Percentiles rank a stretch among this genome's conserved stretches.
These are phyloP conservation scores for Pycnonotus jocosus DNA, from an alignment of 2,113 vertebrate genomes.

Conservation along the genomic window DNA sequence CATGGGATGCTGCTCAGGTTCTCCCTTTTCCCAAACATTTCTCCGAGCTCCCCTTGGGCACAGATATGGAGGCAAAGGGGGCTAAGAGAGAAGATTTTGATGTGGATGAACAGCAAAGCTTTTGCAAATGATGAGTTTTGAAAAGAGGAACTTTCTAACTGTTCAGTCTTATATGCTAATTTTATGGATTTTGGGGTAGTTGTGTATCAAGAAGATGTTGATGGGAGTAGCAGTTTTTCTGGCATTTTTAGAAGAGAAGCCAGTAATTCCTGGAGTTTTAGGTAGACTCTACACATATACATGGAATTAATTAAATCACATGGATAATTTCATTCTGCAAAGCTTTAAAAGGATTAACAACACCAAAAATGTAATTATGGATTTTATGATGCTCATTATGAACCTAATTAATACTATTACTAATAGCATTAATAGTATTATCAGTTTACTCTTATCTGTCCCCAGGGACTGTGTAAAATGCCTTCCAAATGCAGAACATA, in stretches of 20 bases:
- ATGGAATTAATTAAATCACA: background rate
- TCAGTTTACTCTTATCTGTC: background rate
- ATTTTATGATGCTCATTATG: background rate
- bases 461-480: background rate
- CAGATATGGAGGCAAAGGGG: background rate
- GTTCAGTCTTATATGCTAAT: background rate
- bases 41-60: rapidly evolving
- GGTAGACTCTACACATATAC: background rate
- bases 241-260: background rate
- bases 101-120: background rate
- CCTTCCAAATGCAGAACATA: background rate
- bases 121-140: background rate
- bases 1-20: background rate
- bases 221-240: background rate
- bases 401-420: background rate
- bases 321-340: background rate
- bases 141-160: background rate
- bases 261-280: background rate
- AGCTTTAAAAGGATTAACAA: background rate
- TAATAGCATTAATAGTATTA: background rate
- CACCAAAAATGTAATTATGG: background rate
- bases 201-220: background rate
- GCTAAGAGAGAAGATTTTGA: background rate
- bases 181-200: background rate
- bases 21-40: rapidly evolving